Conservation (phyloP, 30 jellyfish, hydroid and myxozoan genomes). For the Mastigias papua region DNA sequence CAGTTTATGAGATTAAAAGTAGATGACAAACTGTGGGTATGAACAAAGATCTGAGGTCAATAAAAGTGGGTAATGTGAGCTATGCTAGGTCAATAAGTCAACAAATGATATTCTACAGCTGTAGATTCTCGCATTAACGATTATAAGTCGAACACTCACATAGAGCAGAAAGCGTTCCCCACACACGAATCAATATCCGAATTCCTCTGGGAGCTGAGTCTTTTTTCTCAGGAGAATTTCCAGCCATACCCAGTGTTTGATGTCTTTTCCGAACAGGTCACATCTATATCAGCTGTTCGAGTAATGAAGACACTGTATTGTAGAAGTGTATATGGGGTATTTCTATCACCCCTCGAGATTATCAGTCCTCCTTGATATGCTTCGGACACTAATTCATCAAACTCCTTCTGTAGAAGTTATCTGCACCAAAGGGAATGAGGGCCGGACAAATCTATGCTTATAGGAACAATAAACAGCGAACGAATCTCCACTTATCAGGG, state of each 20-base stretch:
- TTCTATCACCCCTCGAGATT: not conserved
- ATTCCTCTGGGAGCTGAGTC: constrained; percentile 85
- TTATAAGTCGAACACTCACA: constrained; percentile 63
- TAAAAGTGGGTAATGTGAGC: too few species aligned
- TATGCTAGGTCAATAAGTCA: too few species aligned
- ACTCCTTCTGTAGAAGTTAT: not conserved
- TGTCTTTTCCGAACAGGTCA: not conserved
- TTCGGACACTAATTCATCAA: not conserved
- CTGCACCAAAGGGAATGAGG: not conserved
- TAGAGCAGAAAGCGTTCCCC: constrained; percentile 94
- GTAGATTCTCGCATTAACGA: too few species aligned
- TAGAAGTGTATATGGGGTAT: not conserved
- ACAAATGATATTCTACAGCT: too few species aligned
- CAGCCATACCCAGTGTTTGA: constrained; percentile 40
- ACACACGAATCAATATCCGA: constrained; percentile 83
- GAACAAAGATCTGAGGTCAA: too few species aligned
- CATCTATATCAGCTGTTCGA: not conserved
- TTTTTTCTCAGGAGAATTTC: constrained; percentile 46
- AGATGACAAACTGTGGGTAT: too few species aligned
- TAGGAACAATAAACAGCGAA: not conserved
- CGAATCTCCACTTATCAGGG: not conserved
- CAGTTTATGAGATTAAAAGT: too few species aligned
- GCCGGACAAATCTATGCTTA: not conserved
- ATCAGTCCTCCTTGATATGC: not conserved
- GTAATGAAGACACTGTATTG: not conserved